Evolutionary conservation across 2,888 invertebrate genomes (phyloP).

Genomic region (Imbricaverruca yamaguchii): DNA sequence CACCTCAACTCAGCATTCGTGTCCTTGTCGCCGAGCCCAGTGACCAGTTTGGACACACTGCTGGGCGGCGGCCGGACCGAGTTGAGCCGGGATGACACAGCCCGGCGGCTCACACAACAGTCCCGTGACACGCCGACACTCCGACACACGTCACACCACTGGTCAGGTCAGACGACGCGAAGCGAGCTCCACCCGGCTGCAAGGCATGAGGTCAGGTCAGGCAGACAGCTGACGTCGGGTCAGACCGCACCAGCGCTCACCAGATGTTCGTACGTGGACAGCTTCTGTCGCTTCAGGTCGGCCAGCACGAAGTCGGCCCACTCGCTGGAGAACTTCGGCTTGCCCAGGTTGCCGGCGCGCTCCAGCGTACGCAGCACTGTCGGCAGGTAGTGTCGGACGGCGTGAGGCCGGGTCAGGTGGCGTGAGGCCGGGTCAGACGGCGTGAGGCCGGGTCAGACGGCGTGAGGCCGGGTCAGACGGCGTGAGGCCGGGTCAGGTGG

Average conservation of each 20-base stretch:
- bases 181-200: not conserved
- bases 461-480: too few relatives aligned
- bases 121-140: not conserved
- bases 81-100: not conserved
- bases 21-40: too few relatives aligned
- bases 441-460: too few relatives aligned
- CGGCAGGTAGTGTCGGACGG: constrained; percentile 28
- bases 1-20: too few relatives aligned
- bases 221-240: constrained; percentile 26
- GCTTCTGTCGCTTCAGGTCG: constrained; percentile 56
- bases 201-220: not conserved
- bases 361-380: constrained; percentile 66
- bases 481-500: too few relatives aligned
- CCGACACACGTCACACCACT: not conserved
- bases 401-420: too few relatives aligned
- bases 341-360: constrained; percentile 51
- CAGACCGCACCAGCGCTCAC: constrained; percentile 29
- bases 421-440: too few relatives aligned
- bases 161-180: not conserved
- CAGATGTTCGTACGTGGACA: constrained; percentile 31
- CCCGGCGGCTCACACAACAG: not conserved
- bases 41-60: too few relatives aligned
- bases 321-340: constrained; percentile 34
- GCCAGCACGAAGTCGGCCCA: constrained; percentile 47
- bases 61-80: too few relatives aligned